Evolutionary conservation across 1,140 invertebrate species (phyloP), one percentile per base, ranked within the genome.

Genomic region (Parapsyche elsis): DNA sequence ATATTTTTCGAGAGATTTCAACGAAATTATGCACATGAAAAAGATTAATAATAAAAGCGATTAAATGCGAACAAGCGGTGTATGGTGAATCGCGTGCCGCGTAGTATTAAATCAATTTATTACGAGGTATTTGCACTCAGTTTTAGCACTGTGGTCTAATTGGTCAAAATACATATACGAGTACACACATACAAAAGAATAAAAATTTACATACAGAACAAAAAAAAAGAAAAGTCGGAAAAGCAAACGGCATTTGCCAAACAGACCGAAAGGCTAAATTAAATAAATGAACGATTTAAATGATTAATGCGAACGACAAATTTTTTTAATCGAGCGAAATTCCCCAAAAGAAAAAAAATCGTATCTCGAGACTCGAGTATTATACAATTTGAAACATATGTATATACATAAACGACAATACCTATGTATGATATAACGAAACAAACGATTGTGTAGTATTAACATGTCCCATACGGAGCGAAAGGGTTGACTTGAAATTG

Each of bases 51-150:
- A 38, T 38, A 7, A 1, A 71, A 38, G 30, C 67, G 30, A 71
- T 71, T 30, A 44, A 71, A 61, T 19, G 57, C 57, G 57, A 61
- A 73, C 30, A 46, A 46, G 14, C 38, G 5, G 16, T 10, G 30
- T 38, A 7, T 38, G 7, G 30, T 38, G 30, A n/a, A 38, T 77
- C 23, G 75, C 75, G 75, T 77, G 75, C 24, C 53, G 16, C 44
- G 0, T 7, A n/a, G 5, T 14, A 77, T 77, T 53, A 67, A 77
- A 67, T 46, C 24, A 67, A 77, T 77, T 77, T 77, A 77, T 77
- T 59, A 67, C 57, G 30, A 46, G 75, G 53, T 46, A 57, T 77
- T 77, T 77, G 75, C 75, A 64, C 75, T 64, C 75, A 16, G 49
- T 14, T 77, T 64, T 53, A 38, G 24, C 49, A 46, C 26, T 23